Percentiles rank a stretch among this genome's conserved stretches.
Evolutionary conservation across 2,797 vertebrate genomes (phyloP).

Genomic region (Macrochelys suwanniensis): DNA sequence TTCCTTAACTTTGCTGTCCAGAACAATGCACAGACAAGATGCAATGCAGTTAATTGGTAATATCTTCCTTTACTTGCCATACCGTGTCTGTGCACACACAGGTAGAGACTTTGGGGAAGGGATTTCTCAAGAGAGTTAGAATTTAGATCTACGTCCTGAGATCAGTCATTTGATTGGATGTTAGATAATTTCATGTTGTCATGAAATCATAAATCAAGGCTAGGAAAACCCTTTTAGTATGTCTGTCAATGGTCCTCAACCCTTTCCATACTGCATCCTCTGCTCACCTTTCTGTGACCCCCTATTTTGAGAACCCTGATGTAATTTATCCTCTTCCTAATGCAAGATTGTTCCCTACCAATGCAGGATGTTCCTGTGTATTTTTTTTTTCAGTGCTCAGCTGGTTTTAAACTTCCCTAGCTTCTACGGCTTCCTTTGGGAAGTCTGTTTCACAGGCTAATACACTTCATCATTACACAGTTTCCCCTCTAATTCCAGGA

Average conservation of each 20-base stretch:
- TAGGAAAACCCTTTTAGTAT: neutral
- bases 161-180: conserved; percentile 11
- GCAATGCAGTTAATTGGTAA: neutral
- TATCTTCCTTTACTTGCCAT: neutral
- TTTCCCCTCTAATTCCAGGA: neutral
- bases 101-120: neutral
- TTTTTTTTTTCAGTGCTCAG: neutral
- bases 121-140: conserved; percentile 27
- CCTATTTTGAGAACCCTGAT: neutral
- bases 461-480: neutral
- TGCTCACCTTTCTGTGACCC: conserved; percentile 17
- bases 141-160: conserved; percentile 17
- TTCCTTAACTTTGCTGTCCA: conserved; percentile 9
- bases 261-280: conserved; percentile 5
- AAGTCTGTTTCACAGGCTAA: conserved; percentile 10
- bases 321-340: neutral
- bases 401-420: conserved; percentile 19
- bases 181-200: neutral
- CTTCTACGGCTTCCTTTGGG: neutral
- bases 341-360: neutral
- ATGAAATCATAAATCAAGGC: neutral
- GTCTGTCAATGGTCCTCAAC: neutral
- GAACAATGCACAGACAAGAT: neutral
- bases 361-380: neutral
- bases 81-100: neutral